Evolutionary conservation across 2,888 invertebrate genomes (phyloP), one percentile per base, ranked within the genome.

Genomic region (Celastrina argiolus): DNA sequence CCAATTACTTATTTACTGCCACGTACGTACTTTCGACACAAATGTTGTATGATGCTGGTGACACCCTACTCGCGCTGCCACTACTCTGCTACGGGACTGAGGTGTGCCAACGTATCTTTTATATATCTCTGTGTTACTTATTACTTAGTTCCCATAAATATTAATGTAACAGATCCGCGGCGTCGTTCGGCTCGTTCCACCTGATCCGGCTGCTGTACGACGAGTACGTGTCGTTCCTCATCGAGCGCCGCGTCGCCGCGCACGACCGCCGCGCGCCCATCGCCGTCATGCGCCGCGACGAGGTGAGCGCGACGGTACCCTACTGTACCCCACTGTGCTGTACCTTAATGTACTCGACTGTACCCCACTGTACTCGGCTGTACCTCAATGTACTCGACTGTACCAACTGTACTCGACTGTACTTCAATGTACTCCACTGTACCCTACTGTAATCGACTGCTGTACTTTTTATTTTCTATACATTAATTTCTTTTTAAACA

Each of bases 161-260:
- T 36, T 12, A 36, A 12, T 36, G 10, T 36, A 36, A 2, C 77
- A 88, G 89, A 75, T 98, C 98, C 69, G 99, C 99, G 45, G 97
- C 98, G 26, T 98, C 98, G 86, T 99, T 99, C 91, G 99, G 99
- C 65, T 98, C 98, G 72, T 99, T 99, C 92, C 99, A 99, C 91
- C 93, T 99, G 75, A 97, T 99, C 79, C 95, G 99, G 59, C 93
- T 99, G 79, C 93, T 99, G 68, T 99, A 98, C 86, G 99, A 99
- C 88, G 99, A 99, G 89, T 99, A 99, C 88, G 99, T 99, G 96
- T 98, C 98, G 91, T 99, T 98, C 89, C 93, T 99, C 77, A 97
- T 99, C 76, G 99, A 99, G 90, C 97, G 98, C 79, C 96, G 97
- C 87, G 98, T 99, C 39, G 98, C 99, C 56, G 94, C 95, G 80